Conservation (phyloP, 2,888 invertebrate genomes). For the Lycaena phlaeas region DNA sequence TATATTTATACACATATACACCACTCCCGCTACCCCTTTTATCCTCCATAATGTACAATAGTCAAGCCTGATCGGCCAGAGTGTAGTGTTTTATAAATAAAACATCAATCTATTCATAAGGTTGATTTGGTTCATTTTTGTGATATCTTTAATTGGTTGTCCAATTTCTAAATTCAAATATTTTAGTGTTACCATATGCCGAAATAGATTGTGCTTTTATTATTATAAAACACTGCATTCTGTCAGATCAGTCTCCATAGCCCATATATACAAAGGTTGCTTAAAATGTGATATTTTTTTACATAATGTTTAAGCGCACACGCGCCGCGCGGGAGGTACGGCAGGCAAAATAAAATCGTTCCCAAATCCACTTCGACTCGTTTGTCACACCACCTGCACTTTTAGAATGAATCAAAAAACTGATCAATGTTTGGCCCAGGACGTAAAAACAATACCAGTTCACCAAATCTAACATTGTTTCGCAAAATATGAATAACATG, state of each 20-base stretch:
- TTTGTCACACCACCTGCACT: conserved; percentile 41
- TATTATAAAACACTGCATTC: conserved; percentile 27
- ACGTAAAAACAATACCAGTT: conserved; percentile 6
- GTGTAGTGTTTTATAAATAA: conserved; percentile 31
- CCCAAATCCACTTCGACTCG: conserved; percentile 29
- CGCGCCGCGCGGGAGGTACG: conserved; percentile 33
- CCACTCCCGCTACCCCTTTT: conserved; percentile 35
- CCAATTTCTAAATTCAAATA: background rate
- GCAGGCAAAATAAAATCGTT: conserved; percentile 19
- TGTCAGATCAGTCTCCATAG: conserved; percentile 46
- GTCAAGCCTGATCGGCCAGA: conserved; percentile 37
- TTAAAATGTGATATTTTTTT: conserved; percentile 52
- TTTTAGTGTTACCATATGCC: background rate
- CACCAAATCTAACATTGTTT: background rate
- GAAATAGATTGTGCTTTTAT: background rate
- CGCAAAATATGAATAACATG: background rate
- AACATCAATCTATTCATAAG: background rate
- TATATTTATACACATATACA: conserved; percentile 58
- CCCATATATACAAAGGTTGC: conserved; percentile 59
- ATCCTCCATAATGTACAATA: conserved; percentile 68
- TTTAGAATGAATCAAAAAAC: conserved; percentile 37
- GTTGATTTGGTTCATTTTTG: too few species aligned
- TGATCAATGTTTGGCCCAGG: background rate
- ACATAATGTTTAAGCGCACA: conserved; percentile 34
- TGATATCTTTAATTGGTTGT: background rate